phyloP scores from a whole-genome alignment of 2,888 invertebrate species.

The Psococerastis gibbosa region DNA sequence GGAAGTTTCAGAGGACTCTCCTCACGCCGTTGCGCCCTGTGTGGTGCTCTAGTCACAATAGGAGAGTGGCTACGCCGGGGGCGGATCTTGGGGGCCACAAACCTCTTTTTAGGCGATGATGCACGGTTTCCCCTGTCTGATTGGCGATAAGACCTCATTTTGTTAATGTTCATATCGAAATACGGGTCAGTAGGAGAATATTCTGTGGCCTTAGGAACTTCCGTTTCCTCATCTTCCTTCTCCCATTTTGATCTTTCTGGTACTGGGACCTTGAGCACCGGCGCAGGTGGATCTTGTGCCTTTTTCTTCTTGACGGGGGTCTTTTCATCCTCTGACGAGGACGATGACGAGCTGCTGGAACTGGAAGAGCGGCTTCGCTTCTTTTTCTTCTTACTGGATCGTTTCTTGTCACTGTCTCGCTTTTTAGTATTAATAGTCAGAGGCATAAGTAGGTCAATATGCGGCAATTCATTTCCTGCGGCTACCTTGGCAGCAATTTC shows the following conservation, averaged over 20 bases:
- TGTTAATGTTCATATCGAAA: no score
- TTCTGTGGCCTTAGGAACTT: neutral
- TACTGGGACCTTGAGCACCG: neutral
- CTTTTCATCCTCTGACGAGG: conserved; percentile 9
- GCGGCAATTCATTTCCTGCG: conserved; percentile 13
- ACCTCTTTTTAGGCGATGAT: neutral
- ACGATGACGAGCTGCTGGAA: conserved; percentile 12
- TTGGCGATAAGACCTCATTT: no score
- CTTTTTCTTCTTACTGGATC: conserved; percentile 10
- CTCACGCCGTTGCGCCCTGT: neutral
- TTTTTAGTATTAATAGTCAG: conserved; percentile 6
- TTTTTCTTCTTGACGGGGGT: conserved; percentile 11
- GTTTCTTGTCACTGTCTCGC: conserved; percentile 9
- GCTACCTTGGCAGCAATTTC: no score
- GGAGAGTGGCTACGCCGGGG: neutral
- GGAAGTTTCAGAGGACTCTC: conserved; percentile 13
- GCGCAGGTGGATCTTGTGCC: neutral
- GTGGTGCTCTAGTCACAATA: neutral
- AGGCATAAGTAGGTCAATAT: conserved; percentile 1
- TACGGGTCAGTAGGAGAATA: neutral
- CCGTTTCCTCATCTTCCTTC: neutral
- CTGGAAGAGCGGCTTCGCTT: conserved; percentile 10
- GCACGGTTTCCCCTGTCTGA: no score
- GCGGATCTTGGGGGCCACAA: no score
- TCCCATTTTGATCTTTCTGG: conserved; percentile 9